Percentiles rank a stretch among this genome's conserved stretches.
Conservation (phyloP, 2,113 vertebrate species). For the Camelus dromedarius region DNA sequence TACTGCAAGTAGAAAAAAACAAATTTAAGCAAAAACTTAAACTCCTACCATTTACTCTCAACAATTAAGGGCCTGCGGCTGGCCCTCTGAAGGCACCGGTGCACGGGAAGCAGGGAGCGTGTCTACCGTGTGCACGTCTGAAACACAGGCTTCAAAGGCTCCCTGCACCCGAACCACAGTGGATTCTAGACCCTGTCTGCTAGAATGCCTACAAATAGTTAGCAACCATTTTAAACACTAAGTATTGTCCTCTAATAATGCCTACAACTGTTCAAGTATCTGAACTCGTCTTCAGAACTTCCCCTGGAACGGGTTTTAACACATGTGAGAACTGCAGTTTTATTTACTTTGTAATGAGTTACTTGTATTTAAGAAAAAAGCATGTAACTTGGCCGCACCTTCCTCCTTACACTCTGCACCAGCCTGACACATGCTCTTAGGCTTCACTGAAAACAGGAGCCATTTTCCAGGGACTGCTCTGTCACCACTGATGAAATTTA, state of each 20-base stretch:
- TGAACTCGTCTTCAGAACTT: background rate
- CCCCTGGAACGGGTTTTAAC: background rate
- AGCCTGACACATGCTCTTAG: background rate
- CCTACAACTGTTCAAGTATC: background rate
- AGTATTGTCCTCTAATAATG: background rate
- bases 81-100: background rate
- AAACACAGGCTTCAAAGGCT: background rate
- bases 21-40: background rate
- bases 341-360: background rate
- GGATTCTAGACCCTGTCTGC: background rate
- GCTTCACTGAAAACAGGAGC: background rate
- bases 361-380: background rate
- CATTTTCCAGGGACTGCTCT: background rate
- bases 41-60: background rate
- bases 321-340: background rate
- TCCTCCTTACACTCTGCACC: background rate
- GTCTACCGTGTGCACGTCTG: rapidly evolving
- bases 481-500: background rate
- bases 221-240: background rate
- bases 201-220: background rate
- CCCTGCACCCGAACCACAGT: background rate
- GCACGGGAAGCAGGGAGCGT: background rate
- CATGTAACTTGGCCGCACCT: background rate
- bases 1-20: slow-evolving; percentile 11
- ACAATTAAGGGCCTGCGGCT: too few relatives aligned